phyloP scores from a whole-genome alignment of 2,888 invertebrate genomes.

The Hirtodrosophila duncani region DNA sequence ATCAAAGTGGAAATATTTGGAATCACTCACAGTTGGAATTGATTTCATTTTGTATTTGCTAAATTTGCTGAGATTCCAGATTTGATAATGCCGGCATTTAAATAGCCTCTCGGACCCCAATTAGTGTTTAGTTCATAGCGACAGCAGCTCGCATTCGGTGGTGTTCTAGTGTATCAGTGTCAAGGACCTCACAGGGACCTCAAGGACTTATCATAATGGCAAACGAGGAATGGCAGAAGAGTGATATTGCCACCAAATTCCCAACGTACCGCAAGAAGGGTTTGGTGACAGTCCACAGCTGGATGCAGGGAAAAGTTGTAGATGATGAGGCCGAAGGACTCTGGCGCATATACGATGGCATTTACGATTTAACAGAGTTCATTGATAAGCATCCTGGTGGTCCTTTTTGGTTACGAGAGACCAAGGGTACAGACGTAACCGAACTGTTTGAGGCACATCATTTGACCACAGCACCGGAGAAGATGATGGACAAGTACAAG shows the following conservation, averaged over 20 bases:
- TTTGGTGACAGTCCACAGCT: conserved; percentile 77
- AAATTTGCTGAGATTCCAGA: too few species aligned
- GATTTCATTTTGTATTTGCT: too few species aligned
- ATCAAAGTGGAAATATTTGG: too few species aligned
- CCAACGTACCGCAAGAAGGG: conserved; percentile 75
- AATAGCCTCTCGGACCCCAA: too few species aligned
- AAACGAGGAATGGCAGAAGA: conserved; percentile 71
- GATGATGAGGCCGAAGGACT: conserved; percentile 87
- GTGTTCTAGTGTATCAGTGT: too few species aligned
- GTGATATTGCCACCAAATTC: conserved; percentile 75
- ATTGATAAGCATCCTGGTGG: conserved; percentile 92
- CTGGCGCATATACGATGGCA: conserved; percentile 86
- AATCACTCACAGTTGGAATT: too few species aligned
- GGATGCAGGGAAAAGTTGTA: conserved; percentile 83
- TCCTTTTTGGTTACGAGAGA: conserved; percentile 84
- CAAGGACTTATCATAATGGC: conserved; percentile 51
- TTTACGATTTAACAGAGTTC: conserved; percentile 92
- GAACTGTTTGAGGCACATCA: conserved; percentile 89
- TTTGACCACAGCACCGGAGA: conserved; percentile 80
- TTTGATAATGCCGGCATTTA: too few species aligned
- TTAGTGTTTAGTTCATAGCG: too few species aligned
- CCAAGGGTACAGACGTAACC: conserved; percentile 89
- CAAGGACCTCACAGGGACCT: too few species aligned
- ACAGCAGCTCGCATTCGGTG: too few species aligned
- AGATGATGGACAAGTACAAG: conserved; percentile 83